These are phyloP conservation scores for Hirundo rustica DNA, from an alignment of 2,797 vertebrate genomes.

Conservation along the genomic window DNA sequence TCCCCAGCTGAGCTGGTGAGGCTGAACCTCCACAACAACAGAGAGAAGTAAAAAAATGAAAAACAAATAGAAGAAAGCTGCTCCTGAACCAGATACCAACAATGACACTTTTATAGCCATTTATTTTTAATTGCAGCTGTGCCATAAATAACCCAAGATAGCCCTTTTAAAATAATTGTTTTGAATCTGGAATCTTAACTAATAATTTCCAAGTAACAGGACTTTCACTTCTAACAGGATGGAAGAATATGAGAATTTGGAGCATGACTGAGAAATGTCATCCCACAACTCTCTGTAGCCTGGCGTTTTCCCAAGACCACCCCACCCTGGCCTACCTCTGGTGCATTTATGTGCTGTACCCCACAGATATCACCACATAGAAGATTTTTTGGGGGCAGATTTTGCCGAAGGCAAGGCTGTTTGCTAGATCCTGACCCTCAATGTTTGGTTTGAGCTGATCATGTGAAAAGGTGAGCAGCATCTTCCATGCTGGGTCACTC, in stretches of 20 bases:
- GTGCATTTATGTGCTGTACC: neutral
- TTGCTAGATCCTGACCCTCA: neutral
- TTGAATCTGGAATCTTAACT: neutral
- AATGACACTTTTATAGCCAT: constrained; percentile 8
- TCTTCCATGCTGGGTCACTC: rapidly evolving
- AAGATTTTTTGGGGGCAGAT: neutral
- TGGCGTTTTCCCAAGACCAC: neutral
- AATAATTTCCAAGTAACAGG: neutral
- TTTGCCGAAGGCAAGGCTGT: neutral
- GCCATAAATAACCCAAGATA: neutral
- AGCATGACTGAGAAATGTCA: constrained; percentile 7
- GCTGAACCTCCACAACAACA: neutral
- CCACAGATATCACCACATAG: neutral
- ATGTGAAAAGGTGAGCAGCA: neutral
- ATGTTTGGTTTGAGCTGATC: neutral
- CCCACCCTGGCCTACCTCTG: neutral
- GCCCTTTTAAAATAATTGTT: neutral
- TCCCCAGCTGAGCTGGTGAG: neutral
- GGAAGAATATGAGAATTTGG: neutral
- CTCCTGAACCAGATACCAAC: neutral
- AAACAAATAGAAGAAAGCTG: neutral
- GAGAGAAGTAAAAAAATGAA: neutral
- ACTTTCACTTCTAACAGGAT: neutral
- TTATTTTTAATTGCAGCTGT: neutral
- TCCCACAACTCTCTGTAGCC: neutral